Evolutionary conservation across 35 echinoderm and acorn worm species (phyloP).

Genomic region (Eucidaris tribuloides): DNA sequence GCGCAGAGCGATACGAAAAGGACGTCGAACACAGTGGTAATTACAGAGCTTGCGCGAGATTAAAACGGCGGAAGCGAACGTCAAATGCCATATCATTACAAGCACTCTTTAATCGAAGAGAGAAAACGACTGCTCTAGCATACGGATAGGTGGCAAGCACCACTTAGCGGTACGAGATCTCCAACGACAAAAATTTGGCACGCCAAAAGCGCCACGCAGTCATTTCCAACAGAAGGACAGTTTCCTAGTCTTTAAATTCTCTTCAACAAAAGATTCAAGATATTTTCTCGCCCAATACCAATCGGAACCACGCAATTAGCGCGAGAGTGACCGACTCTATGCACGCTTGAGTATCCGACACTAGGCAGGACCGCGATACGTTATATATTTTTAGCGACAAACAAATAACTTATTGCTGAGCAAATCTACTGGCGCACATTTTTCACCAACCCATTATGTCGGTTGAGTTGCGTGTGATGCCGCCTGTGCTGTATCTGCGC

Average conservation of each 20-base stretch:
- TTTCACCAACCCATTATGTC: too few relatives aligned
- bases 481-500: too few relatives aligned
- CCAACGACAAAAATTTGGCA: slow-evolving; percentile 44
- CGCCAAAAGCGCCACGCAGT: slow-evolving; percentile 92
- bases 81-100: slow-evolving; percentile 81
- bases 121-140: slow-evolving; percentile 12
- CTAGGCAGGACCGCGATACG: too few relatives aligned
- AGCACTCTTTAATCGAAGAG: slow-evolving; percentile 95
- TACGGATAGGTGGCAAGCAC: background rate
- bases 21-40: slow-evolving; percentile 89
- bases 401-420: too few relatives aligned
- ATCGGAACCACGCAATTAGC: too few relatives aligned
- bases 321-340: too few relatives aligned
- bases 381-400: too few relatives aligned
- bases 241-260: slow-evolving; percentile 89
- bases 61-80: slow-evolving; percentile 77
- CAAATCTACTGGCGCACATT: too few relatives aligned
- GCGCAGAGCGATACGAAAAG: slow-evolving; percentile 77
- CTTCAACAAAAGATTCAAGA: slow-evolving; percentile 99
- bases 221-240: slow-evolving; percentile 87
- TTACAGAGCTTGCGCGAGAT: slow-evolving; percentile 84
- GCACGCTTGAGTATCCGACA: too few relatives aligned
- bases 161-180: background rate
- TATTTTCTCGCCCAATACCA: slow-evolving; percentile 59
- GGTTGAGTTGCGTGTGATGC: too few relatives aligned